Conservation (phyloP, 2,888 invertebrate genomes). For the Polia nebulosa region DNA sequence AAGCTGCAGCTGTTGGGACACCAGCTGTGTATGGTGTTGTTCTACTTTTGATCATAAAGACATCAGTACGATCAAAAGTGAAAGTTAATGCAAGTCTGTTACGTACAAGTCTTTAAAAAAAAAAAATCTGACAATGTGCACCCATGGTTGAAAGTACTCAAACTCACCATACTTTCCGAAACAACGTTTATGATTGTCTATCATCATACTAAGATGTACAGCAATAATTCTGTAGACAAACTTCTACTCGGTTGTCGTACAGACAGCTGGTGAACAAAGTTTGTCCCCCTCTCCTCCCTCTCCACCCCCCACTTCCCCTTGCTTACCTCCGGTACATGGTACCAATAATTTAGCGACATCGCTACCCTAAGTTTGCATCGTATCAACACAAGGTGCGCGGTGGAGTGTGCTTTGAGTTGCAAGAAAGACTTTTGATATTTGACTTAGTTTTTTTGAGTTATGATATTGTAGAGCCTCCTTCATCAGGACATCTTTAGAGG, state of each 20-base stretch:
- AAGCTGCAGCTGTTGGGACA: too few relatives aligned
- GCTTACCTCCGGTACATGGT: constrained; percentile 67
- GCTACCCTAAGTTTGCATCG: constrained; percentile 78
- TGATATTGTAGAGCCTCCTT: too few relatives aligned
- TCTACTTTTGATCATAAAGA: too few relatives aligned
- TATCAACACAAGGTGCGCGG: constrained; percentile 79
- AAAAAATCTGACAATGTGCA: background rate
- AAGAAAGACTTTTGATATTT: constrained; percentile 5
- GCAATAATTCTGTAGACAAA: constrained; percentile 71
- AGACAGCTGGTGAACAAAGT: constrained; percentile 65
- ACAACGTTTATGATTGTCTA: constrained; percentile 55
- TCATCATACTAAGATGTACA: constrained; percentile 55
- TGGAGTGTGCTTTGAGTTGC: constrained; percentile 59
- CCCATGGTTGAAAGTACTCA: background rate
- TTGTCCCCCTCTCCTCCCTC: constrained; percentile 48
- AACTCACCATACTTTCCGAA: background rate
- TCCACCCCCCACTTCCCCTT: constrained; percentile 1
- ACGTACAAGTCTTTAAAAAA: too few relatives aligned
- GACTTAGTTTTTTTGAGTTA: background rate
- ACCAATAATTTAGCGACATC: constrained; percentile 83
- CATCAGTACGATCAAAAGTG: too few relatives aligned
- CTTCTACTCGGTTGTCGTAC: constrained; percentile 68
- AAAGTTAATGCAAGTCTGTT: too few relatives aligned
- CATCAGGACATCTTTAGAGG: too few relatives aligned
- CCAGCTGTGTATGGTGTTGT: too few relatives aligned